These are phyloP conservation scores for Hirtodrosophila confusa DNA, from an alignment of 2,888 invertebrate species.

Conservation along the genomic window DNA sequence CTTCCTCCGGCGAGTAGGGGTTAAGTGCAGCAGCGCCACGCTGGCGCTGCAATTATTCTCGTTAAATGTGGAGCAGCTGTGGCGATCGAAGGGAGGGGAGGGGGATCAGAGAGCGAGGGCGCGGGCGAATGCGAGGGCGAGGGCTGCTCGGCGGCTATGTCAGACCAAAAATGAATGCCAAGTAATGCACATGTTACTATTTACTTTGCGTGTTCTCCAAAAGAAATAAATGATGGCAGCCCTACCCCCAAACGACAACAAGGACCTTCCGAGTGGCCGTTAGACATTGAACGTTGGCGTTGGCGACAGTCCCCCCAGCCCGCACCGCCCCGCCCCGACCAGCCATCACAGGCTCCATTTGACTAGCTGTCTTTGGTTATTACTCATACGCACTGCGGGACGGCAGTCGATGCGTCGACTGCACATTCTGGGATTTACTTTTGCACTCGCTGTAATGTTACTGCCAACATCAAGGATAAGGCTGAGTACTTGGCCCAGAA, in stretches of 20 bases:
- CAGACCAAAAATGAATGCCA: constrained; percentile 70
- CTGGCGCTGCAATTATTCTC: constrained; percentile 80
- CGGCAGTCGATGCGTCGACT: constrained; percentile 55
- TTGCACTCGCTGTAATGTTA: constrained; percentile 51
- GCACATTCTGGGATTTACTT: constrained; percentile 48
- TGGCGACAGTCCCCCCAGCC: constrained; percentile 36
- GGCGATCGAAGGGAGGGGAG: neutral
- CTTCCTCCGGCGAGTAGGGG: constrained; percentile 43
- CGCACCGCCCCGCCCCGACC: neutral
- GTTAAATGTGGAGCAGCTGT: constrained; percentile 71
- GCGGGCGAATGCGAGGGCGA: neutral
- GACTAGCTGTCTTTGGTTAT: constrained; percentile 53
- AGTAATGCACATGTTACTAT: constrained; percentile 79
- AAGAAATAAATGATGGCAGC: constrained; percentile 61
- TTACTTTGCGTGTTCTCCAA: constrained; percentile 78
- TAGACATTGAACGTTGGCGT: constrained; percentile 49
- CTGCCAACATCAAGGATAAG: constrained; percentile 29
- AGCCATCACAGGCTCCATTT: neutral
- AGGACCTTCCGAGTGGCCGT: constrained; percentile 4
- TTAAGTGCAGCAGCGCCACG: constrained; percentile 78
- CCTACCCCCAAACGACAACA: constrained; percentile 7
- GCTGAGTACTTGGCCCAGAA: constrained; percentile 47
- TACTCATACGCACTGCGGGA: constrained; percentile 76
- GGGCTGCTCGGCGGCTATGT: constrained; percentile 2
- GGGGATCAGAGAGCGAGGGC: neutral